Conservation (phyloP, 2,888 invertebrate genomes). For the Leptopterna dolabrata region DNA sequence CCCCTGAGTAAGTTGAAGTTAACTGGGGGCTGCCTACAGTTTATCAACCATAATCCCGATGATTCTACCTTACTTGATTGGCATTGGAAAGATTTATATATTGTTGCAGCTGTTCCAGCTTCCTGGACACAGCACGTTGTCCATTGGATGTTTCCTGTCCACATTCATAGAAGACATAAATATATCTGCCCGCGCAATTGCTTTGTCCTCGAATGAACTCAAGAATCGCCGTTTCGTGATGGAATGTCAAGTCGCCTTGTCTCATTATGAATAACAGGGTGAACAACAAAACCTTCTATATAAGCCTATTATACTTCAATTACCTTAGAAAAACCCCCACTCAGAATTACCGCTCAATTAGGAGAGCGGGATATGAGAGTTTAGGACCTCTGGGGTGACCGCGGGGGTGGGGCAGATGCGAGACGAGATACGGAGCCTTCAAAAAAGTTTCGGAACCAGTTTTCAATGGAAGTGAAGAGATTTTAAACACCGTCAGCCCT, state of each 20-base stretch:
- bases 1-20: too few relatives aligned
- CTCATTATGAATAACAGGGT: slow-evolving; percentile 16
- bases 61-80: too few relatives aligned
- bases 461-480: slow-evolving; percentile 40
- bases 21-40: too few relatives aligned
- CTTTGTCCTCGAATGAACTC: slow-evolving; percentile 9
- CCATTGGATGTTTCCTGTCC: too few relatives aligned
- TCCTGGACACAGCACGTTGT: too few relatives aligned
- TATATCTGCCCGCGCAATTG: neutral
- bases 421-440: neutral
- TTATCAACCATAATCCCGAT: too few relatives aligned
- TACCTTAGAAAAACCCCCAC: slow-evolving; percentile 12
- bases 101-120: too few relatives aligned
- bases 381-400: neutral
- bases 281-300: slow-evolving; percentile 18
- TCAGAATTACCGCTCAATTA: slow-evolving; percentile 38
- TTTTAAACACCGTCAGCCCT: slow-evolving; percentile 10
- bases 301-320: slow-evolving; percentile 22
- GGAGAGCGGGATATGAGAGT: slow-evolving; percentile 31
- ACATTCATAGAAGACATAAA: too few relatives aligned
- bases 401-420: slow-evolving; percentile 15
- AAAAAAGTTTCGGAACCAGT: slow-evolving; percentile 33
- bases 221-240: neutral
- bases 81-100: too few relatives aligned
- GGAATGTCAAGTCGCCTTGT: neutral